Evolutionary conservation across 2,797 vertebrate species (phyloP).

Genomic region (Astyanax mexicanus): DNA sequence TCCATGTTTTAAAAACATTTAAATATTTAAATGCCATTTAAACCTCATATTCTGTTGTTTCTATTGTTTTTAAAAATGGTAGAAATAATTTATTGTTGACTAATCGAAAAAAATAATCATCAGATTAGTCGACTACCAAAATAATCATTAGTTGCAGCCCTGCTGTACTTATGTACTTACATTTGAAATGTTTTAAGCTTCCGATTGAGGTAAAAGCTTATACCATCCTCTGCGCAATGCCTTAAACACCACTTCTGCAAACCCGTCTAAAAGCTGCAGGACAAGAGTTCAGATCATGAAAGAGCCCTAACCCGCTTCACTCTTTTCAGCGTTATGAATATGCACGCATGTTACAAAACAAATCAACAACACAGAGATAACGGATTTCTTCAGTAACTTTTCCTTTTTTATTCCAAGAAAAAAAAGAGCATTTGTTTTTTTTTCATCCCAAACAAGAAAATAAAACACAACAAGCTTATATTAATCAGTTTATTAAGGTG

Average conservation of each 20-base stretch:
- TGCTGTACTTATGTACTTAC: too few species aligned
- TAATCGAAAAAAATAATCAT: too few species aligned
- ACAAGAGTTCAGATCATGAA: not conserved
- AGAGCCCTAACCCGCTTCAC: too few species aligned
- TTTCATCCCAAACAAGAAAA: conserved; percentile 83
- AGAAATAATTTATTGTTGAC: too few species aligned
- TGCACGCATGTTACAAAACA: not conserved
- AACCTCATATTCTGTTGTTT: too few species aligned
- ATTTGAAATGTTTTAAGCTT: too few species aligned
- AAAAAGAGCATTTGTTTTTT: conserved; percentile 75
- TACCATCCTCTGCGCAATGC: not conserved
- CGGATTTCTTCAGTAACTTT: conserved; percentile 78
- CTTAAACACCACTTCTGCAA: not conserved
- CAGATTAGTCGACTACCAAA: too few species aligned
- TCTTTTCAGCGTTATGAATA: not conserved
- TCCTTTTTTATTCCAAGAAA: conserved; percentile 86
- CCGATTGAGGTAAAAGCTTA: too few species aligned
- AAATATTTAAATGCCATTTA: too few species aligned
- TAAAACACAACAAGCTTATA: conserved; percentile 87
- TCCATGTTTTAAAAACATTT: too few species aligned
- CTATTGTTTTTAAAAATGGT: too few species aligned
- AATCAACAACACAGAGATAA: conserved; percentile 27
- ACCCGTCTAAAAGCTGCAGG: not conserved
- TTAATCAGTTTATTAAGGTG: conserved; percentile 84
- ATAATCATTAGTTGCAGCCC: too few species aligned